Percentiles rank a stretch among this genome's conserved stretches.
phyloP scores from a whole-genome alignment of 2,888 invertebrate genomes.

The Sialis lutaria region DNA sequence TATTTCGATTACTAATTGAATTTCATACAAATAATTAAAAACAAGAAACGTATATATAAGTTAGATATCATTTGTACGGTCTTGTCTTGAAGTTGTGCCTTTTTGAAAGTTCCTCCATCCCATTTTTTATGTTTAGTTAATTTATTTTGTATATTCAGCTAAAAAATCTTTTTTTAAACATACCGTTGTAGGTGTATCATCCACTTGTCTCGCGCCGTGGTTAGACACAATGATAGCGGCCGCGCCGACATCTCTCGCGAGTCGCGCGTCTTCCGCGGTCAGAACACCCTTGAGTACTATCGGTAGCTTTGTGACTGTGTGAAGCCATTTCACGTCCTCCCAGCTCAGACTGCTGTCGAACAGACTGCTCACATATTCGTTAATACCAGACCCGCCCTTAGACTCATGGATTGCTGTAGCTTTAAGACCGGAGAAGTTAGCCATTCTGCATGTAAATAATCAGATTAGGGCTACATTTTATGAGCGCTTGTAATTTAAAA shows the following conservation, averaged over 20 bases:
- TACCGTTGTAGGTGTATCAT: slow-evolving; percentile 70
- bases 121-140: no score
- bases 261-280: slow-evolving; percentile 68
- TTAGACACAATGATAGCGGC: slow-evolving; percentile 79
- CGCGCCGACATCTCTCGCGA: slow-evolving; percentile 57
- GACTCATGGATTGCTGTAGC: slow-evolving; percentile 27
- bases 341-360: slow-evolving; percentile 72
- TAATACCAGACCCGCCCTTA: slow-evolving; percentile 53
- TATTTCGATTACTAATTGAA: no score
- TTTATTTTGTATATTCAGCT: no score
- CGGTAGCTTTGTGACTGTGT: slow-evolving; percentile 58
- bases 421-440: slow-evolving; percentile 53
- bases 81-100: no score
- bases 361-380: slow-evolving; percentile 55
- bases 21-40: no score
- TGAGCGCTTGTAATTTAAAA: no score
- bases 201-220: slow-evolving; percentile 83
- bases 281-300: slow-evolving; percentile 76
- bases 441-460: slow-evolving; percentile 36
- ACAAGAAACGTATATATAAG: no score
- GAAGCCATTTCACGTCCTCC: slow-evolving; percentile 77
- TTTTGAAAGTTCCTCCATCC: no score
- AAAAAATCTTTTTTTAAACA: slow-evolving; percentile 10
- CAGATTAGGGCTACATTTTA: background rate
- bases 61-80: no score